Percentiles rank a stretch among this genome's conserved stretches.
Conservation (phyloP, 1,140 invertebrate genomes). For the Venturia canescens region DNA sequence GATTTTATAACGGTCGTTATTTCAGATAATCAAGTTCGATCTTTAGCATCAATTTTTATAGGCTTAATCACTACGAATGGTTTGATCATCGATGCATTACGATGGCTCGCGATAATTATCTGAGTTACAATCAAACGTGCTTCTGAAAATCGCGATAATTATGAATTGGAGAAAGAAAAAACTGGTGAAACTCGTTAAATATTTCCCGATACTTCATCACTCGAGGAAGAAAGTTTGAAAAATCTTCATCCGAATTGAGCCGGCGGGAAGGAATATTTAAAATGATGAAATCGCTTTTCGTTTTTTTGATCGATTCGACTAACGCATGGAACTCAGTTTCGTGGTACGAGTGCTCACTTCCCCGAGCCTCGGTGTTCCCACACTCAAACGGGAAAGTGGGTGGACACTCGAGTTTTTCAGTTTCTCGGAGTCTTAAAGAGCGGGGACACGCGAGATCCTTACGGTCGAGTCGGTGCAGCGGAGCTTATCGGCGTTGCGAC, state of each 20-base stretch:
- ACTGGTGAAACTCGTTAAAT: too few species aligned
- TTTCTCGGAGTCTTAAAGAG: background rate
- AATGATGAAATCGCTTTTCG: too few species aligned
- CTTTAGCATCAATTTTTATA: too few species aligned
- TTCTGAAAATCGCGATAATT: background rate
- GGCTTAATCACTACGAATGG: too few species aligned
- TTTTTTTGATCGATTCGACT: too few species aligned
- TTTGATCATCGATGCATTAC: too few species aligned
- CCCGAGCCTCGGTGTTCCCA: background rate
- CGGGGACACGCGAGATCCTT: background rate
- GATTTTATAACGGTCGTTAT: background rate
- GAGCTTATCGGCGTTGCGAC: slow-evolving; percentile 21
- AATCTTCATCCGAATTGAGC: too few species aligned
- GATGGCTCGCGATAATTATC: too few species aligned
- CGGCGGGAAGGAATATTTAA: too few species aligned
- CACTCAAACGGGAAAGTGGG: slow-evolving; percentile 7
- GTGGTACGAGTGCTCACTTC: background rate
- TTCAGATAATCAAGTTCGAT: background rate
- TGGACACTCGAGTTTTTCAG: background rate
- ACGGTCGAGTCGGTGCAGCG: slow-evolving; percentile 3
- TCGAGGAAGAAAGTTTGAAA: too few species aligned
- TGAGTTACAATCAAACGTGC: too few species aligned
- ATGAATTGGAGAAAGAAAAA: background rate
- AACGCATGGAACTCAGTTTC: background rate
- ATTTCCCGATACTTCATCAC: too few species aligned